phyloP scores from a whole-genome alignment of 2,797 vertebrate genomes.

The Decapterus maruadsi region DNA sequence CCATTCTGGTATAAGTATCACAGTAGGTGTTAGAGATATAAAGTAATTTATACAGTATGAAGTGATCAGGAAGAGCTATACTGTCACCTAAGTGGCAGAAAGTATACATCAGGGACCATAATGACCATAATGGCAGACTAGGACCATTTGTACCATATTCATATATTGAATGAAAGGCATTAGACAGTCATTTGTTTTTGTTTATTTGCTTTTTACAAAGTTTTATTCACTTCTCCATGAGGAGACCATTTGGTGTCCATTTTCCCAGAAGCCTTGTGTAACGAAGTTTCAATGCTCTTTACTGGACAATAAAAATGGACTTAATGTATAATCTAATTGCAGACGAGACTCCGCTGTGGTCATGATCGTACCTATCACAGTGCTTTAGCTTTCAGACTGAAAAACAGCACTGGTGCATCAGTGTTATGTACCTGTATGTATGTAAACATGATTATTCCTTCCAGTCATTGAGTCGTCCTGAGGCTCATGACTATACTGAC shows the following conservation, averaged over 20 bases:
- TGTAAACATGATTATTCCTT: conserved; percentile 12
- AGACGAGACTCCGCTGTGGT: conserved; percentile 8
- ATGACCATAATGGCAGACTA: conserved; percentile 41
- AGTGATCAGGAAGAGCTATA: conserved; percentile 22
- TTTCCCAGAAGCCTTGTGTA: conserved; percentile 40
- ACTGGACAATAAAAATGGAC: conserved; percentile 35
- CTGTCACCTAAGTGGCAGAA: conserved; percentile 33
- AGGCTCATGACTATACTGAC: neutral
- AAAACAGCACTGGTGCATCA: neutral
- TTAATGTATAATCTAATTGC: conserved; percentile 42
- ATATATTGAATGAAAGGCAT: conserved; percentile 41
- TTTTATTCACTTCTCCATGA: conserved; percentile 42
- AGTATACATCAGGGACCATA: conserved; percentile 34
- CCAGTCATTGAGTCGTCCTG: neutral
- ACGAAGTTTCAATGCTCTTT: conserved; percentile 39
- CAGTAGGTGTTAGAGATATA: conserved; percentile 32
- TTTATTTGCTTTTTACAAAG: conserved; percentile 44
- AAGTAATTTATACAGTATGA: conserved; percentile 39
- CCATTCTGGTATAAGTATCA: conserved; percentile 21
- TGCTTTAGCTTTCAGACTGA: conserved; percentile 33
- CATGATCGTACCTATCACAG: neutral
- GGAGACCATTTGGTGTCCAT: conserved; percentile 49
- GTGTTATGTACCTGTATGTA: conserved; percentile 1
- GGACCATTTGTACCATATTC: conserved; percentile 48
- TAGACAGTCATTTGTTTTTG: conserved; percentile 46